Conservation (phyloP, 2,113 vertebrate genomes). For the Chaetodon auriga region DNA sequence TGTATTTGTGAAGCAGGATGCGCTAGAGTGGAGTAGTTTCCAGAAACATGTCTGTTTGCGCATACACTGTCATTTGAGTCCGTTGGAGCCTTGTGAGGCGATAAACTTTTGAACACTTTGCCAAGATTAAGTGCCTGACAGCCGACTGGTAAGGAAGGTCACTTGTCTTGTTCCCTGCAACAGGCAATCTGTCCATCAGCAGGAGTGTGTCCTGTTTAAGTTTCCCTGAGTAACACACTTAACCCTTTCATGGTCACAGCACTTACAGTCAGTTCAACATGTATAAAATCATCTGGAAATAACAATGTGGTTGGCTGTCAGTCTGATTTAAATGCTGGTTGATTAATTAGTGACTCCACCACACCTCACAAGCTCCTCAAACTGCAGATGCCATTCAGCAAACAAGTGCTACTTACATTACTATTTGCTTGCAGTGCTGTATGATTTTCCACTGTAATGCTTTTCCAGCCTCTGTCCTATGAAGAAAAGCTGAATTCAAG, state of each 20-base stretch:
- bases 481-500: neutral
- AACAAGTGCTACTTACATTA: neutral
- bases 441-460: no score
- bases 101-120: constrained; percentile 22
- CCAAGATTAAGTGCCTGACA: constrained; percentile 26
- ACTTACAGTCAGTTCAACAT: neutral
- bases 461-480: neutral
- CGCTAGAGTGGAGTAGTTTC: neutral
- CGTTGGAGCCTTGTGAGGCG: constrained; percentile 3
- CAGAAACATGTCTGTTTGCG: constrained; percentile 20
- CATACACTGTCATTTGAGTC: constrained; percentile 8
- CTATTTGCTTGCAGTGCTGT: neutral
- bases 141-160: constrained; percentile 26
- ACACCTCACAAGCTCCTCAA: neutral
- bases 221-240: neutral
- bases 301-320: neutral
- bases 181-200: constrained; percentile 13
- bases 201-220: constrained; percentile 12
- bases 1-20: constrained; percentile 8
- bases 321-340: neutral
- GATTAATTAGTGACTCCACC: neutral
- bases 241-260: neutral
- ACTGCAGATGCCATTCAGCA: neutral
- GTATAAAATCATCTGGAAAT: neutral
- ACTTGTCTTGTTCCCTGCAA: constrained; percentile 17